These are phyloP conservation scores for Sebastes schlegelii DNA, from an alignment of 2,113 vertebrate species.

Conservation along the genomic window DNA sequence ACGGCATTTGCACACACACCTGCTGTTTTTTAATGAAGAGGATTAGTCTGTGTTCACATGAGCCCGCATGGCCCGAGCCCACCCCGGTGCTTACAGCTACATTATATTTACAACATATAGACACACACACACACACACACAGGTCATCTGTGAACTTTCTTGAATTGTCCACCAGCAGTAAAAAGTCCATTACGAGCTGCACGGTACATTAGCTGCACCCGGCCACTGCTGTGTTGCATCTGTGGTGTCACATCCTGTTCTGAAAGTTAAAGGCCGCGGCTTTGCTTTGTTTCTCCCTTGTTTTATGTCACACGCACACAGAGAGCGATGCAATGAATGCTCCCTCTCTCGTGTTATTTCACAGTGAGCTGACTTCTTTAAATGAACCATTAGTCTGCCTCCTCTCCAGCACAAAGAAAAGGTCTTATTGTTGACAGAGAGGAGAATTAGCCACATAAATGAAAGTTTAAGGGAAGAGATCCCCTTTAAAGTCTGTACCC, in stretches of 20 bases:
- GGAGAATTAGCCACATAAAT: conserved; percentile 36
- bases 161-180: conserved; percentile 8
- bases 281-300: conserved; percentile 22
- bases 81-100: conserved; percentile 36
- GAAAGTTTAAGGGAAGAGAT: conserved; percentile 33
- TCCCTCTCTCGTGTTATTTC: conserved; percentile 44
- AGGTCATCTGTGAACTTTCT: conserved; percentile 23
- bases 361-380: conserved; percentile 40
- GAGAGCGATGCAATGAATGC: conserved; percentile 5
- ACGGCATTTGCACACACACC: conserved; percentile 76
- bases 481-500: conserved; percentile 48
- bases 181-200: conserved; percentile 41
- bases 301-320: conserved; percentile 20
- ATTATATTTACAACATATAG: conserved; percentile 31
- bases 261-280: conserved; percentile 4
- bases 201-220: conserved; percentile 18
- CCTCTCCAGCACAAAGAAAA: conserved; percentile 26
- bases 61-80: conserved; percentile 41
- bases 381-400: conserved; percentile 34
- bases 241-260: conserved; percentile 24
- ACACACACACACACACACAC: too few species aligned
- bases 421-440: conserved; percentile 30
- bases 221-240: conserved; percentile 1
- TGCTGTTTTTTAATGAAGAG: conserved; percentile 82
- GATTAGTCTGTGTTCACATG: conserved; percentile 72